Evolutionary conservation across 2,797 vertebrate genomes (phyloP).

Genomic region (Botia almorhae): DNA sequence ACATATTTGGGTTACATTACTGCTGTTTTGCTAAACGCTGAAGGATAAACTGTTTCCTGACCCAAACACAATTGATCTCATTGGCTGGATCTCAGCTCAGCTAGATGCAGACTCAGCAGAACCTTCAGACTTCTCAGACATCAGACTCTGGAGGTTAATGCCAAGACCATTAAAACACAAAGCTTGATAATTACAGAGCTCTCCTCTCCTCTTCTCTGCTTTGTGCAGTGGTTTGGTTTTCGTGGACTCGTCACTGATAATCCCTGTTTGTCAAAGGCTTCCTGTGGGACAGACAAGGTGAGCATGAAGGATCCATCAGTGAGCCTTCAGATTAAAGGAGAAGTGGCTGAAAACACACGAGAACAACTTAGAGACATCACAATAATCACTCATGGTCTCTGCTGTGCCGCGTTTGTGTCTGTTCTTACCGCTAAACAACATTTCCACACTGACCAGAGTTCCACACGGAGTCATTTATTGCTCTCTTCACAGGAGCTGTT

Average conservation of each 20-base stretch:
- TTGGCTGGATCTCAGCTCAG: no score
- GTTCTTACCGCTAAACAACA: not conserved
- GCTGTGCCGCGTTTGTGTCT: conserved; percentile 5
- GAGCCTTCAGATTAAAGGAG: conserved; percentile 11
- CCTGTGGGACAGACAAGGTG: conserved; percentile 9
- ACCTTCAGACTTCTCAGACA: no score
- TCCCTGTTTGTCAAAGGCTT: conserved; percentile 12
- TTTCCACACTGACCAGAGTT: not conserved
- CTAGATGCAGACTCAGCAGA: conserved; percentile 38
- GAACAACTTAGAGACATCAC: not conserved
- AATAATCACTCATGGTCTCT: conserved; percentile 16
- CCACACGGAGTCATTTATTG: not conserved
- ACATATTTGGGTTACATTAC: no score
- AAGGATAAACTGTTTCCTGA: conserved; percentile 46
- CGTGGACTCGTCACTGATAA: no score
- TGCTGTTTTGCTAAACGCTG: conserved; percentile 9
- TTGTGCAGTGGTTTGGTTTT: not conserved
- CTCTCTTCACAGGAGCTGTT: not conserved
- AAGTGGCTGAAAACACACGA: not conserved
- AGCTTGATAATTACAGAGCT: conserved; percentile 43
- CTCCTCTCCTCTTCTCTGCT: conserved; percentile 28
- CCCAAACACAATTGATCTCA: conserved; percentile 41
- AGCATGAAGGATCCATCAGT: conserved; percentile 12
- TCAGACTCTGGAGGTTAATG: conserved; percentile 42
- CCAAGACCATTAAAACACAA: conserved; percentile 46